Conservation (phyloP, 1,140 invertebrate species). For the Formica selysi region DNA sequence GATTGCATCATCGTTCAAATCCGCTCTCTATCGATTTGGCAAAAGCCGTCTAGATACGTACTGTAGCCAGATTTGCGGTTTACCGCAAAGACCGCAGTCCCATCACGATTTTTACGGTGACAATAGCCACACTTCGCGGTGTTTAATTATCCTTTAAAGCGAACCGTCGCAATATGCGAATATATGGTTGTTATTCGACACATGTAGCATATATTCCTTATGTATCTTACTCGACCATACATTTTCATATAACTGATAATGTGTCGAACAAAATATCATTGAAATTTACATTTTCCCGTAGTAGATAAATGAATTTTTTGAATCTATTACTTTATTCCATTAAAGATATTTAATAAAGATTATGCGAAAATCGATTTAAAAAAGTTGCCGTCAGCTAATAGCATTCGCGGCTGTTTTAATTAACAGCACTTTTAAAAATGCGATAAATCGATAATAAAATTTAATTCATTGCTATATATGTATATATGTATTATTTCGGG, state of each 20-base stretch:
- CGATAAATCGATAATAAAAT: conserved; percentile 12
- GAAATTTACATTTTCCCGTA: conserved; percentile 16
- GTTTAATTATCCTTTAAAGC: conserved; percentile 75
- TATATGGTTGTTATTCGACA: conserved; percentile 36
- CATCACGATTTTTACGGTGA: conserved; percentile 72
- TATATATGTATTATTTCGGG: background rate
- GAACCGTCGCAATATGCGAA: conserved; percentile 52
- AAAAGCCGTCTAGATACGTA: conserved; percentile 68
- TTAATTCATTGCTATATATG: background rate
- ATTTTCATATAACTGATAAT: conserved; percentile 4
- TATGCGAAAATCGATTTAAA: background rate
- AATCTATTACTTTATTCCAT: background rate
- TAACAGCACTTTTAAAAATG: conserved; percentile 2
- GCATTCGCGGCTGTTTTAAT: conserved; percentile 3
- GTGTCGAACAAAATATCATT: background rate
- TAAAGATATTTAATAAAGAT: background rate
- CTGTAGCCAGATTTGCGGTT: conserved; percentile 73
- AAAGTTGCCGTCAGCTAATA: background rate
- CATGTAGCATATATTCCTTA: background rate
- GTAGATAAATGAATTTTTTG: background rate
- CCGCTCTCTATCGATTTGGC: conserved; percentile 71
- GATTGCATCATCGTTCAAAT: conserved; percentile 60
- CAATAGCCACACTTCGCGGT: conserved; percentile 69
- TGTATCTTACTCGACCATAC: background rate
- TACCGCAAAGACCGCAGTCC: conserved; percentile 68